Evolutionary conservation across 2,888 invertebrate species (phyloP), one percentile per base, ranked within the genome.

Genomic region (Ypsolopha sequella): DNA sequence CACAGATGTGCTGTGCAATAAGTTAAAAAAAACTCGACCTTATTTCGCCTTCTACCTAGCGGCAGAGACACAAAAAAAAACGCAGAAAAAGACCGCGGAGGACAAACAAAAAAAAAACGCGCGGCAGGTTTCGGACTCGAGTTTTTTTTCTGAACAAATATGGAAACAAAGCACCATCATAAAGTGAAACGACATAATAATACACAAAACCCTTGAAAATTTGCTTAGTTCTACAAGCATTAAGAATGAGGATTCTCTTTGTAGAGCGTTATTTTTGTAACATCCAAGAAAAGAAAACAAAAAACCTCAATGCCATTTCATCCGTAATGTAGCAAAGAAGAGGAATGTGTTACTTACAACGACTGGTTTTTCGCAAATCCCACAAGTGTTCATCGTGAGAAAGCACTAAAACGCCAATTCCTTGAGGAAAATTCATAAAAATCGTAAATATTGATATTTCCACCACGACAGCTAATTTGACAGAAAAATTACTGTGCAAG

Each of bases 101-200:
- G 36, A 48, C 48, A 66, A 70, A 68, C 65, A 72, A 78, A 80
- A 80, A 80, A 85, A 84, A 81, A 80, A 76, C 75, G 73, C 80
- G 84, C 79, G 80, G 82, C 82, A 76, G 80, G 82, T 84, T 84
- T 80, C 74, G 74, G 76, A 77, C 73, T 70, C 76, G 63, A 68
- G 70, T 71, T 73, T 75, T 74, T 80, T 76, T 71, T 70, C 52
- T 58, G 53, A 56, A 53, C 57, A 51, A 52, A 59, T 52, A 43
- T 49, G 36, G 39, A 50, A 24, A 24, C 24, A 24, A 24, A 24
- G 24, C 24, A 24, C 24, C 24, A 24, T 24, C 24, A 2, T 24
- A 24, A 3, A n/a, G 2, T 24, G 24, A 24, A 4, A 24, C 36
- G 36, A 47, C 49, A 43, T 47, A 39, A 7, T 35, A 14, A 44